Conservation (phyloP, 1,140 invertebrate genomes). For the Gryllus bimaculatus region DNA sequence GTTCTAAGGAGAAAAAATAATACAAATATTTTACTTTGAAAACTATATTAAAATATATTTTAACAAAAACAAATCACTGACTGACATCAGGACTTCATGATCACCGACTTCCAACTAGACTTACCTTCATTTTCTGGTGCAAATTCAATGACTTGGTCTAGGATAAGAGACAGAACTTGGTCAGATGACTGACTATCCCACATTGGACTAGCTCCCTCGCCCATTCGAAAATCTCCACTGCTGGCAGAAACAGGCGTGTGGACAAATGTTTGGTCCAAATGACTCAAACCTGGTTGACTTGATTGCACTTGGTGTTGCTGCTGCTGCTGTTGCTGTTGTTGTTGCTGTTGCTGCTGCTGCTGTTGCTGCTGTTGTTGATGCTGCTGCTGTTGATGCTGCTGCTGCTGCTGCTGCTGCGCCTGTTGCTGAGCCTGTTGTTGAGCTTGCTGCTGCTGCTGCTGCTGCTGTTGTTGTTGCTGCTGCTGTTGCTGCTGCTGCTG, state of each 20-base stretch:
- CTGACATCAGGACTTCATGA: background rate
- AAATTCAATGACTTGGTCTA: slow-evolving; percentile 76
- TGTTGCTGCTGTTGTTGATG: slow-evolving; percentile 30
- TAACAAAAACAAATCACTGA: background rate
- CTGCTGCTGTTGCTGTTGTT: slow-evolving; percentile 25
- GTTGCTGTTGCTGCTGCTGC: slow-evolving; percentile 40
- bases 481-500: slow-evolving; percentile 38
- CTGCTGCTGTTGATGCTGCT: slow-evolving; percentile 6
- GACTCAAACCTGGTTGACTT: slow-evolving; percentile 31
- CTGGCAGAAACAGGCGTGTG: slow-evolving; percentile 15
- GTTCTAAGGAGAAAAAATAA: slow-evolving; percentile 24
- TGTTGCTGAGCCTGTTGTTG: slow-evolving; percentile 31
- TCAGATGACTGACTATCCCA: slow-evolving; percentile 48
- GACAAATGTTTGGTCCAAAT: slow-evolving; percentile 31
- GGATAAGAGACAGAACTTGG: slow-evolving; percentile 63
- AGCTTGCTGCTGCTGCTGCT: slow-evolving; percentile 25
- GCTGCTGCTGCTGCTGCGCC: slow-evolving; percentile 31
- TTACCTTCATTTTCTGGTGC: slow-evolving; percentile 48
- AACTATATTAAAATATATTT: background rate
- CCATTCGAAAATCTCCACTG: slow-evolving; percentile 31
- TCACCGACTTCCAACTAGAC: slow-evolving; percentile 12
- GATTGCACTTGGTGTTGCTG: slow-evolving; percentile 27
- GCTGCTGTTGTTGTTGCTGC: slow-evolving; percentile 31
- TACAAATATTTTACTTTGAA: background rate
- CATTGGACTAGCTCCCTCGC: slow-evolving; percentile 27